Conservation (phyloP, 2,888 invertebrate species). For the Tanytarsus gracilentus region DNA sequence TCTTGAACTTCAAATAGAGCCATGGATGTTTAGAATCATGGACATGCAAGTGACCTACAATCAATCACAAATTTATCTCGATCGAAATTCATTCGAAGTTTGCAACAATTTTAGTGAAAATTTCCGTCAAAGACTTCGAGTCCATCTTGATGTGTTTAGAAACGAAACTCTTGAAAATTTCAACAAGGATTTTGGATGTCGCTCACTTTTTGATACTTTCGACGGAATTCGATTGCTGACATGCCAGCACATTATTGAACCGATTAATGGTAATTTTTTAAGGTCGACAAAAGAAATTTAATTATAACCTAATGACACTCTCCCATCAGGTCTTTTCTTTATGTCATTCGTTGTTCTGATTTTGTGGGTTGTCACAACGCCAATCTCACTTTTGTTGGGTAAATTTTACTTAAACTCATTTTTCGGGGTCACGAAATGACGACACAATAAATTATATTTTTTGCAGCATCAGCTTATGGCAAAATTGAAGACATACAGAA, state of each 20-base stretch:
- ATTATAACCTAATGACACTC: not conserved
- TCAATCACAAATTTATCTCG: conserved; percentile 66
- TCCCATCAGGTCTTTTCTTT: conserved; percentile 3
- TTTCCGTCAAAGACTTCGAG: conserved; percentile 47
- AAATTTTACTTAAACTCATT: not conserved
- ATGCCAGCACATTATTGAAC: conserved; percentile 16
- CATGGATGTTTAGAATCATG: conserved; percentile 54
- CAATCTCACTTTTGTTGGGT: conserved; percentile 11
- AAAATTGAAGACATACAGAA: conserved; percentile 2
- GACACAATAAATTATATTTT: not conserved
- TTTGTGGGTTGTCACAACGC: conserved; percentile 1
- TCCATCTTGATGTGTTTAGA: conserved; percentile 59
- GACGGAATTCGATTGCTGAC: conserved; percentile 48
- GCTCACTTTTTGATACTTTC: conserved; percentile 61
- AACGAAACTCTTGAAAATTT: conserved; percentile 56
- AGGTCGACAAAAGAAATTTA: not conserved
- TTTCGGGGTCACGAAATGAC: no score
- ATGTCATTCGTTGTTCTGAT: conserved; percentile 4
- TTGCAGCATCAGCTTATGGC: conserved; percentile 16
- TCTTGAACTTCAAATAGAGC: conserved; percentile 61
- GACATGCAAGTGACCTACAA: conserved; percentile 58
- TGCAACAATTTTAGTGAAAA: conserved; percentile 53
- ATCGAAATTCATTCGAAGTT: conserved; percentile 61
- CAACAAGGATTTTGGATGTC: conserved; percentile 58
- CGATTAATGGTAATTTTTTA: conserved; percentile 6